phyloP scores from a whole-genome alignment of 2,797 vertebrate species.

The Cynopterus sphinx region DNA sequence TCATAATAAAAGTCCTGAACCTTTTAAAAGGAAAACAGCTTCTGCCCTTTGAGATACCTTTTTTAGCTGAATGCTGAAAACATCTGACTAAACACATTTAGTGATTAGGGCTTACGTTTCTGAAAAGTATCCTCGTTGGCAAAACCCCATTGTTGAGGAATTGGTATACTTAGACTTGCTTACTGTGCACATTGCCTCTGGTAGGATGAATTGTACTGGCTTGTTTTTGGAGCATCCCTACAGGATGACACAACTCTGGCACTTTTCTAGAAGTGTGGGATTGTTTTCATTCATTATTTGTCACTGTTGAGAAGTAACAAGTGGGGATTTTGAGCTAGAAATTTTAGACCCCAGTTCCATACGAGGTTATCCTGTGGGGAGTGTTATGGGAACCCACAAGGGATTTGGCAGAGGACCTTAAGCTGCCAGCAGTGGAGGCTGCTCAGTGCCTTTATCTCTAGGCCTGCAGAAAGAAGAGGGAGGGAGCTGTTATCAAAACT shows the following conservation, averaged over 20 bases:
- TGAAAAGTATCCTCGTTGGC: background rate
- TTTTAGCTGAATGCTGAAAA: background rate
- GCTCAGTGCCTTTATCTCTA: background rate
- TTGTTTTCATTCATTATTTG: conserved; percentile 7
- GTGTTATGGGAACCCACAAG: background rate
- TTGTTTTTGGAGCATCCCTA: conserved; percentile 26
- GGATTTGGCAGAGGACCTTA: background rate
- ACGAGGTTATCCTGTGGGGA: background rate
- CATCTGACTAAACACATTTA: background rate
- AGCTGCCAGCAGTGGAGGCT: background rate
- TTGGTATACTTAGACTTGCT: conserved; percentile 34
- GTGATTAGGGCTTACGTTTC: background rate
- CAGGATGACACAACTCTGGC: background rate
- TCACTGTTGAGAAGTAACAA: background rate
- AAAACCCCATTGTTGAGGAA: conserved; percentile 14
- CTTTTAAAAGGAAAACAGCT: background rate
- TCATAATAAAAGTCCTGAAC: background rate
- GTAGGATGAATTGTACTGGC: background rate
- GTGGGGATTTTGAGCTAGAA: background rate
- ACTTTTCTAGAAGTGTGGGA: background rate
- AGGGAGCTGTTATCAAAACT: background rate
- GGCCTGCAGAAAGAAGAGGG: background rate
- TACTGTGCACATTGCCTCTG: background rate
- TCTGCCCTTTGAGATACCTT: background rate
- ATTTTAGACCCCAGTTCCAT: background rate